Base-by-base conservation (phyloP, 2,888 invertebrate genomes). In the Pardosa pseudoannulata region DNA sequence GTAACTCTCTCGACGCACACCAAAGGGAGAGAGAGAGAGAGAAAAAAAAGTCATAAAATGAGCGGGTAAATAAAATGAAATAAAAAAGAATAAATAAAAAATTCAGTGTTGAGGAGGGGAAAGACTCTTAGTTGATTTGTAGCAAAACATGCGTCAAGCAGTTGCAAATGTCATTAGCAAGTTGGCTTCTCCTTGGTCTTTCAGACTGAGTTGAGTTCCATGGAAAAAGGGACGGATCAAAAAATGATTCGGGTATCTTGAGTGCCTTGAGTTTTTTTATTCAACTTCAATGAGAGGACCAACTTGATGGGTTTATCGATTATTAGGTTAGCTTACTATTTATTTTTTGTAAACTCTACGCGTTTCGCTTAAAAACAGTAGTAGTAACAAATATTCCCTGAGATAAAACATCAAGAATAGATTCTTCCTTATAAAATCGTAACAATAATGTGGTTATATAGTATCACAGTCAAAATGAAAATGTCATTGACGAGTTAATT, bases 81-180 rank as follows among this genome's bases (percentile, higher is more conserved):
- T 27, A 76, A 67, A 46, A 68, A 32, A 65, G 41, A 76, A 68
- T 31, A 56, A 62, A 70, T 56, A 79, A 56, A 74, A 56, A 79
- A 41, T 67, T 29, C 64, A 80, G 46, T 29, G 56, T 56, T 39
- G 73, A 39, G 67, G 70, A 62, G 19, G 79, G 31, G 39, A 31
- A 65, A 36, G 62, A 67, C 72, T 67, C 73, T 72, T 68, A 78
- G 83, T 85, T 85, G 83, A 85, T 85, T 85, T 78, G 83, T 78
- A 78, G 83, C 83, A 85, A 85, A 85, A 85, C 83, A 85, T 73
- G 83, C 78, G 78, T 76, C 83, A 85, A 85, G 83, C 78, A 83
- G 82, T 83, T 76, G 78, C 78, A 78, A 78, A 78, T 85, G 83
- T 78, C 78, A 78, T 73, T 85, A 85, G 78, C 67, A 78, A 79